Evolutionary conservation across 30 jellyfish, hydroid and myxozoan genomes (phyloP), one percentile per base, ranked within the genome.

Genomic region (Cassiopea xamachana): DNA sequence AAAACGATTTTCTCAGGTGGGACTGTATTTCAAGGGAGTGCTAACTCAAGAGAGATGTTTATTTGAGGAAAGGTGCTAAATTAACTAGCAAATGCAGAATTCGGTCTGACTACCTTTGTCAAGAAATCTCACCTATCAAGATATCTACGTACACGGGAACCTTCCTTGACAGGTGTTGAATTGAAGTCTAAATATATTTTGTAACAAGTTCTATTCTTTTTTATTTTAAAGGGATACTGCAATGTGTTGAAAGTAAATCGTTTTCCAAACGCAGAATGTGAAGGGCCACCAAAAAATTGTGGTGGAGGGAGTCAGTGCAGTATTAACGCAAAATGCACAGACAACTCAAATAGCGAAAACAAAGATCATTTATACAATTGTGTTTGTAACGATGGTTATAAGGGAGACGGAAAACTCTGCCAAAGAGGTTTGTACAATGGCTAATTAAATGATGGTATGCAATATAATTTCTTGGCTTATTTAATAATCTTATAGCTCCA

Each of bases 341-440:
- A 73, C 49, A 62, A 51, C 17, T 7, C 46, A 73, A 17, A 60
- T 45, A 69, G 60, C 61, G 62, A 45, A 8, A 82, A 82, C 79
- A 14, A 82, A 18, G 73, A 47, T 6, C 69, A 76, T 44, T 3
- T 43, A 14, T 76, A 76, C 39, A 76, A 76, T 10, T 76, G 85
- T 51, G 13, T 14, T 45, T 76, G 94, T 64, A 87, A 60, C 51
- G 18, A 43, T 18, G 84, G 89, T 12, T 87, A 44, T 80, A 27
- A 87, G 6, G 90, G 94, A 87, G 85, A 75, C 75, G 94, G 94
- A 51, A 50, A 15, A 15, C 12, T 48, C 3, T 87, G 94, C 49
- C 19, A 48, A 43, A 61, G 90, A 77, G 60, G 94, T 87, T 59
- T 59, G 14, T 59, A 59, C 14, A 59, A 7, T 7, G 14, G 14